Base-by-base conservation (phyloP, 2,888 invertebrate genomes). In the Athetis lepigone region DNA sequence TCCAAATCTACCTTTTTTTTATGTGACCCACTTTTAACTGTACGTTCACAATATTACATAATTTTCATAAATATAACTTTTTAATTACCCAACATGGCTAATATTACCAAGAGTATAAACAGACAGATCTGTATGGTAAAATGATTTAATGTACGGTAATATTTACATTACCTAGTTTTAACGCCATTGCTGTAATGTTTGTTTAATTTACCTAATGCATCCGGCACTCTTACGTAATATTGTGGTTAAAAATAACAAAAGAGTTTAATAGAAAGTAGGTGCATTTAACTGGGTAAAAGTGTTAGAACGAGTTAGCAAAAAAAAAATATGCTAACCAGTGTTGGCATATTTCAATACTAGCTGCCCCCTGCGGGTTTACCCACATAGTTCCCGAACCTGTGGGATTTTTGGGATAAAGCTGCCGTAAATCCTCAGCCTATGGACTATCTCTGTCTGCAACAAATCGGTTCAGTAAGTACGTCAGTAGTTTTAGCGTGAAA, bases 111-210 rank as follows among this genome's bases (percentile, higher is more conserved):
- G 27, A 61, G 54, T 18, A 39, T 63, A 46, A 51, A 56, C 39
- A 40, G 2, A 18, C 39, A 33, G 25, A 68, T 50, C 42, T 56
- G 2, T 23, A 42, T 60, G 47, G 47, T 68, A 80, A 71, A 71
- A 77, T 80, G 40, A 78, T 77, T 77, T 64, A 65, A 74, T 70
- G 50, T 58, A 62, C 42, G 59, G 45, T 69, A 60, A 77, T 77
- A 77, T 79, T 79, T 80, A 80, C 69, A 49, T 77, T 79, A 80
- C 78, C 78, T 59, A 80, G 57, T 65, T 76, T 18, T 51, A 29
- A 23, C 40, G 39, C 42, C 65, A 49, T 72, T 52, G 42, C 62
- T 37, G 50, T 46, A 25, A 61, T 65, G 63, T 64, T 64, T 61
- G 60, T 70, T 71, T 60, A 72, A 66, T 59, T 67, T 58, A 61